Percentiles rank a stretch among this genome's conserved stretches.
Evolutionary conservation across 2,797 vertebrate species (phyloP).

Genomic region (Macropodus opercularis): DNA sequence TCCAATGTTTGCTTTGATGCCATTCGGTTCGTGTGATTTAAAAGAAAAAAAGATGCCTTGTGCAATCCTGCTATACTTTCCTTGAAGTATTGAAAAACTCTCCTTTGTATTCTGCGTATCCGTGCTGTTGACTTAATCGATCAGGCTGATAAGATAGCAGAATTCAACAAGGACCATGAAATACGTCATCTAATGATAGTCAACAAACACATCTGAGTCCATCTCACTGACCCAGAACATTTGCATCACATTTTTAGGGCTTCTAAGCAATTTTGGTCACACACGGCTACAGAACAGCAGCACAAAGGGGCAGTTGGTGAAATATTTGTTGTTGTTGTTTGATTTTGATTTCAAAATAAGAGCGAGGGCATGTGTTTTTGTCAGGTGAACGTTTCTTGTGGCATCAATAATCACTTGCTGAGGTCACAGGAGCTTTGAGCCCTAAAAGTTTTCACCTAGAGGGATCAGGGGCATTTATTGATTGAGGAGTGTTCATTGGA

Average conservation of each 20-base stretch:
- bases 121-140: slow-evolving; percentile 2
- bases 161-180: slow-evolving; percentile 1
- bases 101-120: not conserved
- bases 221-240: not conserved
- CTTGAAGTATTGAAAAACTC: no score
- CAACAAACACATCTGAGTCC: not conserved
- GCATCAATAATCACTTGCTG: slow-evolving; percentile 46
- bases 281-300: not conserved
- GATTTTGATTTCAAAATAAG: slow-evolving; percentile 22
- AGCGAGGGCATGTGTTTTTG: not conserved
- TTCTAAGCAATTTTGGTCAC: not conserved
- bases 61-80: no score
- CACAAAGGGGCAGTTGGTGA: not conserved
- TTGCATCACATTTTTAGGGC: slow-evolving; percentile 6
- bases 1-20: no score
- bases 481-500: slow-evolving; percentile 75
- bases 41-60: no score
- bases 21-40: no score
- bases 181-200: not conserved
- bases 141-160: not conserved
- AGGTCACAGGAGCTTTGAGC: slow-evolving; percentile 50
- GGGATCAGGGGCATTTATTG: slow-evolving; percentile 67
- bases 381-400: slow-evolving; percentile 16
- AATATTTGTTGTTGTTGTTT: no score
- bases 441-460: slow-evolving; percentile 68